Conservation (phyloP, 2,888 invertebrate species). For the Tridacna crocea region DNA sequence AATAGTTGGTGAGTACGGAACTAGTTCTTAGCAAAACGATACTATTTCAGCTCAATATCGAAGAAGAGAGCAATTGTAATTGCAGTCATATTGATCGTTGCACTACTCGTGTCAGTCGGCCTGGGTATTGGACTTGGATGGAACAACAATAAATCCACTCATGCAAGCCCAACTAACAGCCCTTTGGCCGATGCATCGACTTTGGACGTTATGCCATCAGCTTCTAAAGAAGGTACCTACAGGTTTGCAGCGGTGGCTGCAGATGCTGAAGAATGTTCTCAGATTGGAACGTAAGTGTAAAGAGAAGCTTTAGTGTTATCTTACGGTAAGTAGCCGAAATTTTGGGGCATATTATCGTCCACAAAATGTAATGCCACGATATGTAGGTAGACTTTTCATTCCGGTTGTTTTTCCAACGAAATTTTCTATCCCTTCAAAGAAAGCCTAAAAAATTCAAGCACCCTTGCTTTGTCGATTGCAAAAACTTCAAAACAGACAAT, state of each 20-base stretch:
- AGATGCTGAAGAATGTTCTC: slow-evolving; percentile 56
- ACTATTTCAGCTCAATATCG: slow-evolving; percentile 36
- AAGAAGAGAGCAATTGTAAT: slow-evolving; percentile 47
- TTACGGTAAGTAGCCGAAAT: too few species aligned
- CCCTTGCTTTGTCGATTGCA: too few species aligned
- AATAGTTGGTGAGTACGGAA: too few species aligned
- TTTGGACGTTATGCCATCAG: slow-evolving; percentile 36
- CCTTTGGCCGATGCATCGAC: slow-evolving; percentile 16
- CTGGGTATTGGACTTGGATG: slow-evolving; percentile 57
- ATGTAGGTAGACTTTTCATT: too few species aligned
- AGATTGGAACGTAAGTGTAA: slow-evolving; percentile 57
- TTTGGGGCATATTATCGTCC: too few species aligned
- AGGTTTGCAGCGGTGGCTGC: slow-evolving; percentile 60
- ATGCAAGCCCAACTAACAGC: background rate
- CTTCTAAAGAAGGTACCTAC: slow-evolving; percentile 51
- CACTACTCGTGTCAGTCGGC: slow-evolving; percentile 46
- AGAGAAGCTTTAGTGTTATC: background rate
- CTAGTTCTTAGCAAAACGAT: too few species aligned
- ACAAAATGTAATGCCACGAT: too few species aligned
- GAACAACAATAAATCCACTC: background rate
- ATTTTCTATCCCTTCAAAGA: too few species aligned
- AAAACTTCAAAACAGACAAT: too few species aligned
- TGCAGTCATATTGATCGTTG: slow-evolving; percentile 40
- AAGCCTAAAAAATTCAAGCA: too few species aligned
- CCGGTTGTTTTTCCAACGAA: too few species aligned